These are phyloP conservation scores for Octodonta nipae DNA, from an alignment of 2,888 invertebrate species.

Conservation along the genomic window DNA sequence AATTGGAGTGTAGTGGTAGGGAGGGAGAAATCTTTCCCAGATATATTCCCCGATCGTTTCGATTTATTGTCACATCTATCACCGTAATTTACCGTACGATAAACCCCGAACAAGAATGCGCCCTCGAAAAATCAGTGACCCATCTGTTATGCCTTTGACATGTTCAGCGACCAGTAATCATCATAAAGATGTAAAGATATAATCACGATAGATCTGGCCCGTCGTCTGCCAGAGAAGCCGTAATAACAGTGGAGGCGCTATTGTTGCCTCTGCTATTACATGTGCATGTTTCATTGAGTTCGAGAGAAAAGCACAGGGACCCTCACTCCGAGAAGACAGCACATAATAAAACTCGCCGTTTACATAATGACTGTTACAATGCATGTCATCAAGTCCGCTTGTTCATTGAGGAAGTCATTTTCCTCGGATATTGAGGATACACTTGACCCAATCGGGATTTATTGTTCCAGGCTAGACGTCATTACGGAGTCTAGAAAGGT, in stretches of 20 bases:
- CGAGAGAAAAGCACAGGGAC: slow-evolving; percentile 6
- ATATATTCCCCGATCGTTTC: no score
- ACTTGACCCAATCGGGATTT: slow-evolving; percentile 29
- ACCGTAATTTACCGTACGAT: no score
- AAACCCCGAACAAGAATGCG: no score
- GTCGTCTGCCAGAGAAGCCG: slow-evolving; percentile 14
- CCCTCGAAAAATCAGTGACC: no score
- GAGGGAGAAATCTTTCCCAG: no score
- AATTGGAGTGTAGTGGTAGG: no score
- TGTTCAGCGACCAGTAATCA: slow-evolving; percentile 13
- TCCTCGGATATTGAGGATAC: slow-evolving; percentile 29
- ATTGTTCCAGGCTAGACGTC: slow-evolving; percentile 22
- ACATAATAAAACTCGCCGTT: slow-evolving; percentile 22
- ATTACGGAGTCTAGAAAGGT: slow-evolving; percentile 16
- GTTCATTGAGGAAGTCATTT: slow-evolving; percentile 36
- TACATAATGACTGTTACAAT: slow-evolving; percentile 36
- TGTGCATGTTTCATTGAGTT: slow-evolving; percentile 22
- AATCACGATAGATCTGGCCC: slow-evolving; percentile 16
- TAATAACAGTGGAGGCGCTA: slow-evolving; percentile 10
- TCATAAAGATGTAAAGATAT: slow-evolving; percentile 17
- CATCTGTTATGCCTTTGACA: slow-evolving; percentile 13
- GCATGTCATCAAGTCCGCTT: slow-evolving; percentile 34
- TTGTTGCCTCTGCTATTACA: slow-evolving; percentile 15
- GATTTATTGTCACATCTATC: no score
- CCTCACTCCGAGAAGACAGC: slow-evolving; percentile 3